Evolutionary conservation across 1,140 invertebrate species (phyloP).

Genomic region (Neotoxoptera formosana): DNA sequence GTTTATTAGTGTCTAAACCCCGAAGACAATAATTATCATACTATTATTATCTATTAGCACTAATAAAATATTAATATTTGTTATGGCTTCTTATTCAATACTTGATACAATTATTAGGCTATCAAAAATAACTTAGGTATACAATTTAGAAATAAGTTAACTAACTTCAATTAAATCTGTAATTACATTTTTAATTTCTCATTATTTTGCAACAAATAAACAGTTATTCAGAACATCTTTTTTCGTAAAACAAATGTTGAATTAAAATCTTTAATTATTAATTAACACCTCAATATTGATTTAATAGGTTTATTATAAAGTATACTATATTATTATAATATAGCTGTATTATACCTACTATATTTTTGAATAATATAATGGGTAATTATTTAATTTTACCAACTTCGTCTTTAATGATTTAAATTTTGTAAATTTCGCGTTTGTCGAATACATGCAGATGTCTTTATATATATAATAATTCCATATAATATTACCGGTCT

Average conservation of each 20-base stretch:
- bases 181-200: not conserved
- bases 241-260: not conserved
- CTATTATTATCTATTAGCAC: not conserved
- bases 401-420: not conserved
- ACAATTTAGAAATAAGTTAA: not conserved
- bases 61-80: not conserved
- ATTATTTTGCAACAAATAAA: not conserved
- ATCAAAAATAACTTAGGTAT: not conserved
- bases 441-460: not conserved
- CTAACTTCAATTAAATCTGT: not conserved
- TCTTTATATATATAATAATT: not conserved
- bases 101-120: not conserved
- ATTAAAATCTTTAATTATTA: not conserved
- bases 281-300: not conserved
- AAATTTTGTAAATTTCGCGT: not conserved
- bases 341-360: not conserved
- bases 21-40: not conserved
- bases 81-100: not conserved
- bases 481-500: not conserved
- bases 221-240: not conserved
- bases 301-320: too few relatives aligned
- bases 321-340: too few relatives aligned
- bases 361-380: constrained; percentile 3
- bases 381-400: not conserved
- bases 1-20: not conserved